Conservation (phyloP, 1,140 invertebrate species). For the Armadillidium nasatum region DNA sequence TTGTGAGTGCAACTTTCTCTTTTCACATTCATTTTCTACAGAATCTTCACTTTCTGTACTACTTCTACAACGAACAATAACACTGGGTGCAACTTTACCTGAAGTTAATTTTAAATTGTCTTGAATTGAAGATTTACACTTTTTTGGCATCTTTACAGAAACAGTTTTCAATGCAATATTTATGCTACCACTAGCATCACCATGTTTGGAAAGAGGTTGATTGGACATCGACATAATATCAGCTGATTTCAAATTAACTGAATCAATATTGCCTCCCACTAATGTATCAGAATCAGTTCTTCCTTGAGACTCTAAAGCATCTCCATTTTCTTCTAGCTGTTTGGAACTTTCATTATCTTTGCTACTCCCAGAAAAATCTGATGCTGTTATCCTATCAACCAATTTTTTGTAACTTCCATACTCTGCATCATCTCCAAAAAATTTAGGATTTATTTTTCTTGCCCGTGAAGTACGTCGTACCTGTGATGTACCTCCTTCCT, state of each 20-base stretch:
- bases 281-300: no score
- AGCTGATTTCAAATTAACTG: no score
- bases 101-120: background rate
- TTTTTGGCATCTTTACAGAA: background rate
- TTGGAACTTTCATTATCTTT: background rate
- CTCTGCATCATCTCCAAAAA: conserved; percentile 39
- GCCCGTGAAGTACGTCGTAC: conserved; percentile 35
- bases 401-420: conserved; percentile 37
- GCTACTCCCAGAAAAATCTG: conserved; percentile 18
- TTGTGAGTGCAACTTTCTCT: background rate
- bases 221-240: no score
- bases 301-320: no score
- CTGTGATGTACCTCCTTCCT: conserved; percentile 23
- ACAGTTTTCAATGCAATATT: background rate
- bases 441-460: conserved; percentile 39
- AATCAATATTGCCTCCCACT: no score
- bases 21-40: background rate
- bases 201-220: no score
- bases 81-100: background rate
- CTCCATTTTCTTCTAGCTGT: background rate
- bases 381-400: conserved; percentile 31
- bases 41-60: background rate
- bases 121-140: background rate
- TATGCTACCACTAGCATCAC: background rate
- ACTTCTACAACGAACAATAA: conserved; percentile 1